A percentile compares a stretch with the other conserved stretches of the same genome.
Evolutionary conservation across 1,140 invertebrate genomes (phyloP).

Genomic region (Drosophila sulfurigaster): DNA sequence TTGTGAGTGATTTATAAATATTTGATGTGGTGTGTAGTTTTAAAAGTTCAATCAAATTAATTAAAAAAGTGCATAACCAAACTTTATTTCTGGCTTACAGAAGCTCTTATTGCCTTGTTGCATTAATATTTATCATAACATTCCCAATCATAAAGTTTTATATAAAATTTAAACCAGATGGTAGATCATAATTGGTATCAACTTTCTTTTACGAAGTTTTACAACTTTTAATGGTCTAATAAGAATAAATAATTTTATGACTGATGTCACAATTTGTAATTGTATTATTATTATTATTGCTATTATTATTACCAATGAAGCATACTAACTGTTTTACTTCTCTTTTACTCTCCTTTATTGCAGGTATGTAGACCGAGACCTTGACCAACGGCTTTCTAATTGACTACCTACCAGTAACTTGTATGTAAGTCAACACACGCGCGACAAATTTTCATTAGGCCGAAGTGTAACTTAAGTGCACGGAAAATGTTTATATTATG

Average conservation of each 20-base stretch:
- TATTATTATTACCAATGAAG: background rate
- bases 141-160: too few relatives aligned
- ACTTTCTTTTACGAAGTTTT: too few relatives aligned
- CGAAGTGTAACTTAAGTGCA: constrained; percentile 22
- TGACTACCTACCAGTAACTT: constrained; percentile 53
- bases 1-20: background rate
- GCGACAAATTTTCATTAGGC: constrained; percentile 56
- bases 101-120: too few relatives aligned
- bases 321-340: background rate
- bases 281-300: constrained; percentile 1
- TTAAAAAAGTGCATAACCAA: too few relatives aligned
- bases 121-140: too few relatives aligned
- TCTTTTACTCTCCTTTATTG: constrained; percentile 22
- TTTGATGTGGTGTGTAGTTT: too few relatives aligned
- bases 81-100: too few relatives aligned
- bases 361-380: constrained; percentile 52
- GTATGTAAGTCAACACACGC: constrained; percentile 69
- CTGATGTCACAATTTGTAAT: background rate
- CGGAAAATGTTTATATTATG: constrained; percentile 29
- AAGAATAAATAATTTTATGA: too few relatives aligned
- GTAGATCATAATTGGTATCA: too few relatives aligned
- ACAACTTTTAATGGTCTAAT: too few relatives aligned
- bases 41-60: too few relatives aligned
- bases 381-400: constrained; percentile 49
- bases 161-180: too few relatives aligned